Evolutionary conservation across 1,140 invertebrate genomes (phyloP), one percentile per base, ranked within the genome.

Genomic region (Notospermus geniculatus): DNA sequence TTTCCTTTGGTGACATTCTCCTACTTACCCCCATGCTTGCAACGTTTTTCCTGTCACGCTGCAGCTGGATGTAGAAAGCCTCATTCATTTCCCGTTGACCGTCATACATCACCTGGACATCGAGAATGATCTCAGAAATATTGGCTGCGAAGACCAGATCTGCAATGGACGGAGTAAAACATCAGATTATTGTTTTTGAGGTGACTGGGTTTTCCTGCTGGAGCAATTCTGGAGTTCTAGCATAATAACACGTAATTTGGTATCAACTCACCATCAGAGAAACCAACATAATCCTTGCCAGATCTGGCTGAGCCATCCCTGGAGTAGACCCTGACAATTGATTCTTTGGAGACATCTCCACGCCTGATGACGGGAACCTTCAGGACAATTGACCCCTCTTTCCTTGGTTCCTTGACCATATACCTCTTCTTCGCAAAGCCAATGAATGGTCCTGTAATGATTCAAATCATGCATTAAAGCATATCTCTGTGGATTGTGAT

Each of bases 281-380:
- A 68, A 1, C 73, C 72, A 54, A 79, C 70, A 61, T 82, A 84
- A 69, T 84, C 82, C 29, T 67, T 68, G 13, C 78, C 81, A 45
- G 80, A 71, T 43, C 71, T 70, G 28, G 83, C 83, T 25, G 80
- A 79, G 5, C 79, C 82, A 70, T 83, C 80, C 57, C 78, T 77
- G 1, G 82, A 83, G 54, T 76, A 71, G n/a, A 83, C 72, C 39
- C 74, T 63, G 17, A 83, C 73, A 23, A 75, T 67, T 2, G 79
- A 79, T 1, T 72, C 74, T 57, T 74, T 68, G 11, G 76, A 76
- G 11, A 76, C 61, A 67, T 84, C 82, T 15, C 83, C 83, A 1
- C 67, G 59, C 28, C 83, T 69, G 9, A 81, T 62, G 0, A 83
- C 75, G 19, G 78, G 72, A 15, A 84, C 65, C 41, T 68, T 65